Evolutionary conservation across 1,140 invertebrate genomes (phyloP).

Genomic region (Euschistus heros): DNA sequence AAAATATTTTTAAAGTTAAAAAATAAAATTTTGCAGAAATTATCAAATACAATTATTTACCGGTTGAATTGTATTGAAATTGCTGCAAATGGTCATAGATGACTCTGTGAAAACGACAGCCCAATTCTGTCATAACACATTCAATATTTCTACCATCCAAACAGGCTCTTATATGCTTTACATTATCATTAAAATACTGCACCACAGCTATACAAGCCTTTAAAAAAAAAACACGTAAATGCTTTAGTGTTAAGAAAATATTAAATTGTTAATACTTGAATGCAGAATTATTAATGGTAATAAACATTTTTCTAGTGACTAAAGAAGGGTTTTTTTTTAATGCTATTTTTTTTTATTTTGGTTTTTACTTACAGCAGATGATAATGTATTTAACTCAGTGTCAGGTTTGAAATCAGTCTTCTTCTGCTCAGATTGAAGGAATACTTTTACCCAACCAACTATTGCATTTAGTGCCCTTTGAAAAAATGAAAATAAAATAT

Average conservation of each 20-base stretch:
- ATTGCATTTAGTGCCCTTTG: conserved; percentile 70
- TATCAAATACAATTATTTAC: conserved; percentile 36
- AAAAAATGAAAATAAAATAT: conserved; percentile 22
- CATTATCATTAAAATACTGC: conserved; percentile 66
- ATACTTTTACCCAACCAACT: conserved; percentile 81
- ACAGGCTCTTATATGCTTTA: conserved; percentile 67
- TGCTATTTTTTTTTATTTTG: background rate
- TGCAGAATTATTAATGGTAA: background rate
- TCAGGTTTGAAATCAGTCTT: conserved; percentile 95
- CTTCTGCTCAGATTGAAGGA: conserved; percentile 87
- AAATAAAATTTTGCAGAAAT: conserved; percentile 17
- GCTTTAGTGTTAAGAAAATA: background rate
- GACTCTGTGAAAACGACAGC: conserved; percentile 80
- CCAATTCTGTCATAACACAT: conserved; percentile 77
- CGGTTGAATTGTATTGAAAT: conserved; percentile 91
- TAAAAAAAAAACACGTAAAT: conserved; percentile 29
- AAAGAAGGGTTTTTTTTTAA: background rate
- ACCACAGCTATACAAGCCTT: conserved; percentile 82
- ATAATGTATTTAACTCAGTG: conserved; percentile 61
- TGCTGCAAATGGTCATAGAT: conserved; percentile 91
- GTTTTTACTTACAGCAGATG: conserved; percentile 46
- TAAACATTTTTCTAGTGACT: background rate
- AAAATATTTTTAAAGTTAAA: conserved; percentile 26
- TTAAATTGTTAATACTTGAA: background rate
- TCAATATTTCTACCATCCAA: conserved; percentile 91